Conservation (phyloP, 2,797 vertebrate species). For the Champsocephalus gunnari region DNA sequence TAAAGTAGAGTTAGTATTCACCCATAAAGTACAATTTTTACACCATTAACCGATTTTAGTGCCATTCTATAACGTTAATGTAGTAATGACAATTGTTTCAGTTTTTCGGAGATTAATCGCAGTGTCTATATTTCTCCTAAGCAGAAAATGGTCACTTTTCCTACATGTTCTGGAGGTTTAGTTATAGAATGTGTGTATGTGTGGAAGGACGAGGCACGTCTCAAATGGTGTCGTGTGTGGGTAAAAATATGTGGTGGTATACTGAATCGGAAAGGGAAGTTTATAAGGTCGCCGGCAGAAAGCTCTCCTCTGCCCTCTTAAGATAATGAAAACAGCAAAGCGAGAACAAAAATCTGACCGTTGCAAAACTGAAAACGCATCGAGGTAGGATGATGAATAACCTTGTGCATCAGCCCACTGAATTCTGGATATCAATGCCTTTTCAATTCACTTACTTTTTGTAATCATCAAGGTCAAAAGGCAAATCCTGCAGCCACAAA, state of each 20-base stretch:
- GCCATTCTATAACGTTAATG: neutral
- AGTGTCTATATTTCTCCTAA: slow-evolving; percentile 2
- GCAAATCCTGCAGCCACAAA: slow-evolving; percentile 80
- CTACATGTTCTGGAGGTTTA: slow-evolving; percentile 6
- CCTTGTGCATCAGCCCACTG: slow-evolving; percentile 64
- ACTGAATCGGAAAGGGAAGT: slow-evolving; percentile 73
- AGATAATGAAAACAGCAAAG: slow-evolving; percentile 83
- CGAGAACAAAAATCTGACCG: slow-evolving; percentile 74
- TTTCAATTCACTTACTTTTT: slow-evolving; percentile 84
- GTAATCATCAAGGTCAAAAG: slow-evolving; percentile 86
- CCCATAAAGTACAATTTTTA: neutral
- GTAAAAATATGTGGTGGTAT: slow-evolving; percentile 43
- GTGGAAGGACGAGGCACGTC: slow-evolving; percentile 26
- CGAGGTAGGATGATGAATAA: slow-evolving; percentile 78
- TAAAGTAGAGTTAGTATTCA: neutral
- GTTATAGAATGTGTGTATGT: slow-evolving; percentile 29
- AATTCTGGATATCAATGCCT: slow-evolving; percentile 80
- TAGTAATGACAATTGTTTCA: neutral
- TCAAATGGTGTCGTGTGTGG: slow-evolving; percentile 34
- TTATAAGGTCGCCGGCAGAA: slow-evolving; percentile 71
- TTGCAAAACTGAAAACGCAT: slow-evolving; percentile 66
- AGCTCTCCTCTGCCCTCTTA: slow-evolving; percentile 80
- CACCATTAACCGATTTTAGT: neutral
- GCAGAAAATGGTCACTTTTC: slow-evolving; percentile 24
- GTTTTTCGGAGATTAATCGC: slow-evolving; percentile 14